These are phyloP conservation scores for Pseudoips prasinana DNA, from an alignment of 2,888 invertebrate species.

Conservation along the genomic window DNA sequence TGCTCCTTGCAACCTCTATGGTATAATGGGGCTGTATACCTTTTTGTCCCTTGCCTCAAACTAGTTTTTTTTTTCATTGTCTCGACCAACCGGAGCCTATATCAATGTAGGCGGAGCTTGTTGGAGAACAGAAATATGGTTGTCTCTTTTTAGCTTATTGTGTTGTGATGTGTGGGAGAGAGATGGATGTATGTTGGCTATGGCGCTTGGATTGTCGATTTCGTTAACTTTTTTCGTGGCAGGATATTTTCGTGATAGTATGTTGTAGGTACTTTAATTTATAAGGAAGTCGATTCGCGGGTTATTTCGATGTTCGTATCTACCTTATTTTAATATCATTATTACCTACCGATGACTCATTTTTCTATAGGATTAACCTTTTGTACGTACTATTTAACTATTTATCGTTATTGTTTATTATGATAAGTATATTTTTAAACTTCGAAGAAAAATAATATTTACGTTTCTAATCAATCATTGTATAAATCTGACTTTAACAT, in stretches of 20 bases:
- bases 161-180: slow-evolving; percentile 23
- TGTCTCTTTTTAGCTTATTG: slow-evolving; percentile 38
- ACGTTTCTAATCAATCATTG: no score
- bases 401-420: no score
- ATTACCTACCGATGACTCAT: no score
- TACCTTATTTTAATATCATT: no score
- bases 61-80: slow-evolving; percentile 65
- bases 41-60: slow-evolving; percentile 66
- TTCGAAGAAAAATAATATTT: no score
- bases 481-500: no score
- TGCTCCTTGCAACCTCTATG: slow-evolving; percentile 53
- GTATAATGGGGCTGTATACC: slow-evolving; percentile 61
- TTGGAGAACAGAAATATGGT: slow-evolving; percentile 7
- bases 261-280: no score
- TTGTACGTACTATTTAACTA: no score
- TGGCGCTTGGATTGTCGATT: slow-evolving; percentile 29
- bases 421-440: no score
- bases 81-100: slow-evolving; percentile 63
- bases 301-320: no score
- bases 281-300: neutral
- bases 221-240: slow-evolving; percentile 43
- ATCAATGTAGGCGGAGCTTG: slow-evolving; percentile 54
- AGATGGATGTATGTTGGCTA: slow-evolving; percentile 31
- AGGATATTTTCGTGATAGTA: slow-evolving; percentile 20
- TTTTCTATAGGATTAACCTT: no score